These are phyloP conservation scores for Aleiodes alternator DNA, from an alignment of 2,888 invertebrate genomes.

Conservation along the genomic window DNA sequence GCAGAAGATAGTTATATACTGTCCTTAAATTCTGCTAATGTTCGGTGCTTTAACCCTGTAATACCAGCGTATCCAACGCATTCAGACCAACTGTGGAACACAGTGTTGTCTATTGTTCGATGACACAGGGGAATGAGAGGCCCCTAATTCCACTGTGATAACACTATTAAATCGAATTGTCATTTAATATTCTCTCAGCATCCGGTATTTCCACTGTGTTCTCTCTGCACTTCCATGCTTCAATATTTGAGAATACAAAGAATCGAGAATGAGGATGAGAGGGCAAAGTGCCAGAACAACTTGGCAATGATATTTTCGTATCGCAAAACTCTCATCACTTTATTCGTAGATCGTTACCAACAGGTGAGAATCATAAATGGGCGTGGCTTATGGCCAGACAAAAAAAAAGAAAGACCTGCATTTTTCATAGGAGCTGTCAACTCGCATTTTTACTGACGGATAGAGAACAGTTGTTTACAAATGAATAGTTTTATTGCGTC, in stretches of 20 bases:
- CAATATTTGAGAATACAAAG: constrained; percentile 12
- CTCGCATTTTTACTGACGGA: neutral
- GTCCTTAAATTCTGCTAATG: constrained; percentile 27
- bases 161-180: neutral
- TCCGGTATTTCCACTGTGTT: neutral
- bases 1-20: constrained; percentile 3
- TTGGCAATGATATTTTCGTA: constrained; percentile 33
- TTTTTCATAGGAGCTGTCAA: neutral
- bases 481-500: too few relatives aligned
- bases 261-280: neutral
- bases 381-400: constrained; percentile 11
- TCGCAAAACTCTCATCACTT: constrained; percentile 5
- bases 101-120: constrained; percentile 4
- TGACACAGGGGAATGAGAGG: neutral
- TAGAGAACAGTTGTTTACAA: too few relatives aligned
- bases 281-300: constrained; percentile 39
- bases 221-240: neutral
- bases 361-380: constrained; percentile 42
- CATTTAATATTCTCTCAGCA: neutral
- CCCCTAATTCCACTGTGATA: neutral
- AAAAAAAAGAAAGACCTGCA: neutral
- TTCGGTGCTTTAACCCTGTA: constrained; percentile 17
- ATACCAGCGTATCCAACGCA: neutral
- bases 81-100: constrained; percentile 2
- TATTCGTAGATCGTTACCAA: constrained; percentile 36